Evolutionary conservation across 1,140 invertebrate species (phyloP).

Genomic region (Aphelenchoides besseyi): DNA sequence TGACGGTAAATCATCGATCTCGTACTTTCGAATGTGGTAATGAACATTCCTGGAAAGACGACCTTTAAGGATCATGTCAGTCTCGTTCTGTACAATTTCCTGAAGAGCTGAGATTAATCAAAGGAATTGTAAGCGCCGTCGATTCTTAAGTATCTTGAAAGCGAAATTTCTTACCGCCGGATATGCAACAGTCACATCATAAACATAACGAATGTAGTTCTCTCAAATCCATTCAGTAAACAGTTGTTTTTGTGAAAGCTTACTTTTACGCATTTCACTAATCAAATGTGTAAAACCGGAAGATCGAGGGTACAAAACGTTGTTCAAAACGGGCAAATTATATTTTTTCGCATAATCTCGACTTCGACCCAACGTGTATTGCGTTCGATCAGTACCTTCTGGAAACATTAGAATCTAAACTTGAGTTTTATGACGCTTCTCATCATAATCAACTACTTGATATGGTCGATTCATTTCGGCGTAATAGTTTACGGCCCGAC

Average conservation of each 20-base stretch:
- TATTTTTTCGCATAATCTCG: conserved; percentile 54
- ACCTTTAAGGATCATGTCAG: conserved; percentile 57
- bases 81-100: conserved; percentile 66
- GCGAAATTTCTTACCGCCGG: conserved; percentile 71
- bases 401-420: conserved; percentile 76
- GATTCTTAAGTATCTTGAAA: conserved; percentile 51
- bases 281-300: conserved; percentile 59
- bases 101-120: conserved; percentile 74
- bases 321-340: conserved; percentile 47
- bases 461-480: conserved; percentile 67
- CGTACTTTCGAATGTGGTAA: conserved; percentile 52
- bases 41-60: conserved; percentile 50
- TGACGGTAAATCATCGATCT: conserved; percentile 43
- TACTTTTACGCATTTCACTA: conserved; percentile 57
- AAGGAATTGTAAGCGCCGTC: conserved; percentile 72
- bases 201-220: conserved; percentile 72
- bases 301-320: conserved; percentile 59
- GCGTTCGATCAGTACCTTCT: conserved; percentile 80
- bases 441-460: conserved; percentile 63
- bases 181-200: conserved; percentile 77
- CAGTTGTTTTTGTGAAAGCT: conserved; percentile 13
- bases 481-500: conserved; percentile 70
- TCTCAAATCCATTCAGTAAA: conserved; percentile 55
- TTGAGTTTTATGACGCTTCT: too few relatives aligned
- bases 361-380: conserved; percentile 64